Evolutionary conservation across 1,140 invertebrate genomes (phyloP).

Genomic region (Coelopa frigida): DNA sequence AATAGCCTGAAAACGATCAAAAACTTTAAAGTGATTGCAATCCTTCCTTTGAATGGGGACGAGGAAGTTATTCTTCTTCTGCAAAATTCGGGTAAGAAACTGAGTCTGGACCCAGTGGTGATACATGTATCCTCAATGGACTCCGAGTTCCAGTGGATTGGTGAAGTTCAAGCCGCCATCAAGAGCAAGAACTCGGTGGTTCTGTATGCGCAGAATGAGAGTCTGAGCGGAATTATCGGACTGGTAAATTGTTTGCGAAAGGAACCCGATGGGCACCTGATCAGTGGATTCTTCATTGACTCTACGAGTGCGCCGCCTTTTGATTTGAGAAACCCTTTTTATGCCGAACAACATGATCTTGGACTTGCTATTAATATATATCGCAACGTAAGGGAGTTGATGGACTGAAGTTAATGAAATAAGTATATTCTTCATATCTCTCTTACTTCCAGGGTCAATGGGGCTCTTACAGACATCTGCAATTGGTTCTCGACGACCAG

Average conservation of each 20-base stretch:
- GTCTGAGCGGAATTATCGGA: conserved; percentile 73
- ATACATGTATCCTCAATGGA: conserved; percentile 34
- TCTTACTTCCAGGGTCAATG: conserved; percentile 55
- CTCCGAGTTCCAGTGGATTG: conserved; percentile 49
- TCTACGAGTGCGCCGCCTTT: conserved; percentile 60
- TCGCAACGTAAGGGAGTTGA: conserved; percentile 56
- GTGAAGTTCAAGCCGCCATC: conserved; percentile 49
- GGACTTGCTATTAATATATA: conserved; percentile 77
- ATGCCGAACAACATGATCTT: conserved; percentile 56
- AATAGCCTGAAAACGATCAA: conserved; percentile 18
- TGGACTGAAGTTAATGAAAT: too few relatives aligned
- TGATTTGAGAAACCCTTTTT: conserved; percentile 55
- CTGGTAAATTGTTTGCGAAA: conserved; percentile 67
- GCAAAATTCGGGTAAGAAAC: conserved; percentile 30
- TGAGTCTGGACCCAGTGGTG: conserved; percentile 25
- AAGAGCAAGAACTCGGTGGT: conserved; percentile 47
- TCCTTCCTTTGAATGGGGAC: conserved; percentile 25
- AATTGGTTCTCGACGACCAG: conserved; percentile 46
- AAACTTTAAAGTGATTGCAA: conserved; percentile 28
- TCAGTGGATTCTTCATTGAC: conserved; percentile 57
- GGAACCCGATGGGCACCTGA: conserved; percentile 59
- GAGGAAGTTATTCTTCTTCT: conserved; percentile 39
- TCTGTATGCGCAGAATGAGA: conserved; percentile 54
- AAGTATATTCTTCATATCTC: too few relatives aligned
- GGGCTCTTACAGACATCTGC: conserved; percentile 70